Base-by-base conservation (phyloP, 2,888 invertebrate species). In the Melanchra persicariae region DNA sequence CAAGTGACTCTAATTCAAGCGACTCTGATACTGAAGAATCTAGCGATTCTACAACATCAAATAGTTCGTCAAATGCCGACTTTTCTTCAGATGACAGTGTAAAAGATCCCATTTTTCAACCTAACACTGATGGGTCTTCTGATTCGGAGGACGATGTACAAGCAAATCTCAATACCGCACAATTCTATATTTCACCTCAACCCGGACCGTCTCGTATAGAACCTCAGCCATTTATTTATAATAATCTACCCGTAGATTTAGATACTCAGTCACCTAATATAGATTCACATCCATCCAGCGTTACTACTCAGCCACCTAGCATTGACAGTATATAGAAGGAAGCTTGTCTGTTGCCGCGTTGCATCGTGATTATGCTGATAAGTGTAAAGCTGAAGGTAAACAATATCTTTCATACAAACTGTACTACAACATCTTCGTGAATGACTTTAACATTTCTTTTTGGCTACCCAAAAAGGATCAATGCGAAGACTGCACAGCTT, bases 401-500 rank as follows among this genome's bases (percentile, higher is more conserved):
- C 51, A 22, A 26, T 22, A 75, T 34, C 70, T 58, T 63, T 52
- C 57, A 9, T 68, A 83, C 37, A 64, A 72, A 62, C 47, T 81
- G 4, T 85, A 85, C 52, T 64, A 76, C 34, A 73, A 63, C 12
- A 74, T 83, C 8, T 81, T 83, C 26, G 59, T 60, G 37, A 76
- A 57, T 60, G 70, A 83, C 12, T 83, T 78, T 30, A 82, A 83
- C 34, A 69, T 83, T 26, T 67, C 65, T 22, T 85, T 86, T 66
- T 84, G 70, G 69, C 12, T 59, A 22, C 83, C 85, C 1, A 79
- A 77, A 10, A 85, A 85, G 59, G 82, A 86, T 24, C 82, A 76
- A 34, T 85, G 85, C 49, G 82, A 85, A 49, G 76, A 77, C n/a
- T 85, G 78, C 57, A 71, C 63, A 24, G 80, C 77, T 22, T 83